Base-by-base conservation (phyloP, 1,140 invertebrate genomes). In the Eumeta japonica region DNA sequence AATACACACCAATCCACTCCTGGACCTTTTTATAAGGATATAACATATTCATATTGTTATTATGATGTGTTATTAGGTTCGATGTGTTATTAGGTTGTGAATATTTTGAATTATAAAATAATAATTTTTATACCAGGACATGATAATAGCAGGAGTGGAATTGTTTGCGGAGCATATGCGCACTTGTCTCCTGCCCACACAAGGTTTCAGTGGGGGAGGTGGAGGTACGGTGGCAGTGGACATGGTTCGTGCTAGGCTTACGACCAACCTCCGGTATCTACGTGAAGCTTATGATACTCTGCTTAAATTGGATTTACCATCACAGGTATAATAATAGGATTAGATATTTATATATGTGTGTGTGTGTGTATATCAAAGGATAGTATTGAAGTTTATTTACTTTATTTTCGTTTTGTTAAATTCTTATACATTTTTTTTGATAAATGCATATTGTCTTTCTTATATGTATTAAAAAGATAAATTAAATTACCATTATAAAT, bases 131-230 rank as follows among this genome's bases (percentile, higher is more conserved):
- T 15, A 7, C 0, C 54, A 71, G 66, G 60, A 63, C 29, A 67
- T 71, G 63, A 71, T 71, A 54, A 71, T 67, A 51, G 52, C 58
- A 10, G 54, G 47, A 7, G 66, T 71, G 39, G 55, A 67, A 39
- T 29, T 58, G 34, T 71, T 68, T 50, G 57, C 61, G 2, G 43
- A 47, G 68, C 37, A 65, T 66, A 63, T 58, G 67, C 2, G 32
- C 47, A 5, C 5, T 5, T 30, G 10, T 11, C 43, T 71, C 24
- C 27, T 68, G 3, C 9, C 34, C 4, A 16, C 10, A 4, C 7
- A 3, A 13, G 28, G 28, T 16, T 4, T 12, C 10, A 16, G 13
- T 13, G 14, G 47, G 7, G 48, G 51, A 30, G 52, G 52, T 5
- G 54, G 45, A 12, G 34, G 35, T 13, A 36, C 16, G 3, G 36